Base-by-base conservation (phyloP, 2,888 invertebrate species). In the Yponomeuta cagnagella region DNA sequence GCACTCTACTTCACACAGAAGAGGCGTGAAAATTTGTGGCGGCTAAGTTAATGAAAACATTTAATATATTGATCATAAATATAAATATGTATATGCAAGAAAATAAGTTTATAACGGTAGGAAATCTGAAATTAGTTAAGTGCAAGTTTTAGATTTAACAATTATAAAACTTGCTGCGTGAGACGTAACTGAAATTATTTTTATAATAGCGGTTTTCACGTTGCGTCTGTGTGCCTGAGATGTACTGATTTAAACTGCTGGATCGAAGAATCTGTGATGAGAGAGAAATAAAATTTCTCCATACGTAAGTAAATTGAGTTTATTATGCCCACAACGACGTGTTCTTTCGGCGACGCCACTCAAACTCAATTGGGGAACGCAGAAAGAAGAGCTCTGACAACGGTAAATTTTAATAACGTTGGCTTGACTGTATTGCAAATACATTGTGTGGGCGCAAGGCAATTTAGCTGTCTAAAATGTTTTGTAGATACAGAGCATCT, bases 301-400 rank as follows among this genome's bases (percentile, higher is more conserved):
- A 58, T 58, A 58, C 52, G 43, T 43, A 58, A 58, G 52, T 58
- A 58, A 58, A 58, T 58, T 58, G 52, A 58, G 52, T 58, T 58
- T 58, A 12, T 58, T 58, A 58, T 58, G 52, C 52, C 12, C 15
- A 58, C 52, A 58, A 58, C 52, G 52, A 58, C 52, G 52, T 58
- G 52, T 58, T 58, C 15, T 58, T 58, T 58, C 52, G 8, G 52
- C 52, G 52, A 58, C 0, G 52, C 52, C 52, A 58, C 52, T 58
- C 52, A 58, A 15, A 58, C 12, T 9, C 15, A 15, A 58, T 15
- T 58, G 52, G 52, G 52, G 5, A 58, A 15, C 15, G 52, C 5
- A 58, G 52, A 58, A 58, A 58, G 52, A 15, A 15, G 52, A 9
- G 52, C 52, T 58, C 52, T 15, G 52, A 15, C 15, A 4, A 12